Evolutionary conservation across 2,797 vertebrate species (phyloP).

Genomic region (Sparidentex hasta): DNA sequence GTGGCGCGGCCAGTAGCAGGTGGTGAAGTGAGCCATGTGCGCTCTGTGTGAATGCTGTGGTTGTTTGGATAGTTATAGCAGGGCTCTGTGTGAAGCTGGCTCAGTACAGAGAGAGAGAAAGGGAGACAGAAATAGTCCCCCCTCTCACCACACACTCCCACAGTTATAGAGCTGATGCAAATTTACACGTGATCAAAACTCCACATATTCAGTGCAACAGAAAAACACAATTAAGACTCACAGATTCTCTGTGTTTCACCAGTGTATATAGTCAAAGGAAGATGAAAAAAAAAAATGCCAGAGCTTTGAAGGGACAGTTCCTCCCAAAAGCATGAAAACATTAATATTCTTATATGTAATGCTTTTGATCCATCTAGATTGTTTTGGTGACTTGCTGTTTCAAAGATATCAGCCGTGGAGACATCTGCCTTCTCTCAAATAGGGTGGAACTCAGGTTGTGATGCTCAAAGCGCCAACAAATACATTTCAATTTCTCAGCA

Average conservation of each 20-base stretch:
- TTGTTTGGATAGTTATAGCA: slow-evolving; percentile 82
- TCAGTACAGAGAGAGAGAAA: slow-evolving; percentile 44
- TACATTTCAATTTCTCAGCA: too few relatives aligned
- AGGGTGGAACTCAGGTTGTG: too few relatives aligned
- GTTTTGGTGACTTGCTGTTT: too few relatives aligned
- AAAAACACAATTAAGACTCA: slow-evolving; percentile 10
- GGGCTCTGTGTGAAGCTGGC: slow-evolving; percentile 81
- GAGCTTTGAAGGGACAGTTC: too few relatives aligned
- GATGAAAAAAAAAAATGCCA: neutral
- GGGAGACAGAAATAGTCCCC: slow-evolving; percentile 41
- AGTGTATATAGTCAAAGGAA: neutral
- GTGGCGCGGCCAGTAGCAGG: slow-evolving; percentile 76
- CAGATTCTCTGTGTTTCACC: neutral
- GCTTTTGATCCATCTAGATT: too few relatives aligned
- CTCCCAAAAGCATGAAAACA: too few relatives aligned
- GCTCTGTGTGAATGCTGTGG: slow-evolving; percentile 80
- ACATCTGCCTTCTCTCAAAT: too few relatives aligned
- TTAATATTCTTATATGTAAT: too few relatives aligned
- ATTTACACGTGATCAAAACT: slow-evolving; percentile 42
- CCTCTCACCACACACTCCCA: slow-evolving; percentile 38
- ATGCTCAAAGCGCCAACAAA: too few relatives aligned
- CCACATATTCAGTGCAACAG: slow-evolving; percentile 19
- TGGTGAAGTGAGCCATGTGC: slow-evolving; percentile 76
- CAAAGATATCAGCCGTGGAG: too few relatives aligned
- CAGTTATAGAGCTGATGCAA: slow-evolving; percentile 56